Evolutionary conservation across 2,888 invertebrate genomes (phyloP), one percentile per base, ranked within the genome.

Genomic region (Drosophila subquinaria): DNA sequence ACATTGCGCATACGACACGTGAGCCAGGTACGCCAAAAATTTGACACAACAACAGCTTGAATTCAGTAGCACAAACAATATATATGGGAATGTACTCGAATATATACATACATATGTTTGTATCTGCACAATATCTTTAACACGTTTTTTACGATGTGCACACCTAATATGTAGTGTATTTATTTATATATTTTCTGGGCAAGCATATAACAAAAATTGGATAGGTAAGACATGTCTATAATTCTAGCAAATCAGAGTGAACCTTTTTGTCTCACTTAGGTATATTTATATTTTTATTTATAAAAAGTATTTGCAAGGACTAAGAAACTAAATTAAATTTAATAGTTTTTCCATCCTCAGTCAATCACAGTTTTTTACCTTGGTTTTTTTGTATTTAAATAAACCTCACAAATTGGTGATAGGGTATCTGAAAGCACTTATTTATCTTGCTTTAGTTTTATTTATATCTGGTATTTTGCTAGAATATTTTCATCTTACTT

Each of bases 1-100:
- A 60, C 51, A 69, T 68, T 79, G 67, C 76, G 73, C 70, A 87
- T 84, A 76, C 75, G 77, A 62, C 35, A 62, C 53, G 53, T 75
- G 13, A 10, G 11, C 53, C 65, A 40, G 38, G 35, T 36, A 30
- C 42, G 5, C 3, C n/a, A 17, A 42, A 40, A 63, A 64, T 35
- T 40, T 62, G 8, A 11, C 0, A 5, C 17, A 52, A 23, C n/a
- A 55, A 17, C 20, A 43, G 59, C 17, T 40, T 17, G 10, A 23
- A 30, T 23, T 40, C 15, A 15, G 40, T n/a, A 8, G 35, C 50
- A 57, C 36, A 57, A 47, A 36, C 47, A 36, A 15, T 35, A 33
- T 43, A 43, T 33, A 45, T 36, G 35, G 23, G 23, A n/a, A 56
- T 4, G 38, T 17, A 53, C 17, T 36, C 38, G 17, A 13, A 38